Base-by-base conservation (phyloP, 2,113 vertebrate species). In the Eubucco bourcierii region DNA sequence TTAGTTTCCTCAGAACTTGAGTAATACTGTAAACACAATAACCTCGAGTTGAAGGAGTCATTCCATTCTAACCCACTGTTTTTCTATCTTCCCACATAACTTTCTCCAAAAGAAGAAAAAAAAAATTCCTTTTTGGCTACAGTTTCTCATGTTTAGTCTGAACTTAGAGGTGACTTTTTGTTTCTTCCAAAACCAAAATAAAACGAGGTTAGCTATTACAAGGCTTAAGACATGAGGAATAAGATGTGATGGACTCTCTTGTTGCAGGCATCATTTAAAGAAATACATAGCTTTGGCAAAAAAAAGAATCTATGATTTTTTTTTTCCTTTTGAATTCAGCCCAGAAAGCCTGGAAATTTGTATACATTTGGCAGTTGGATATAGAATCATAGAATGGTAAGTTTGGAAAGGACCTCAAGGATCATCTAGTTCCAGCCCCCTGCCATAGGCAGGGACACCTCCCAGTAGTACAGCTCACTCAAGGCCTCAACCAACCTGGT, bases 141-240 rank as follows among this genome's bases (percentile, higher is more conserved):
- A 58, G 23, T 92, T 94, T 87, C 65, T 89, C 29, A 7, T 87
- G 52, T 90, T 96, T 91, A 91, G 44, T 88, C 76, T 94, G 94
- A 92, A 72, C 7, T 80, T 65, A 58, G 58, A 80, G 47, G 44
- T 60, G 61, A 47, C 6, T 87, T 73, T 19, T 19, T 86, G 17
- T 76, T 90, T 52, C 50, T 29, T 84, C 66, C 27, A 58, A 60
- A 71, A 21, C 13, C 68, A 17, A 24, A 83, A 41, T 33, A 50
- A 71, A 85, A 39, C 53, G 37, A 58, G 24, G 3, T 75, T 78
- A 64, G 15, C 47, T 75, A 34, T n/a, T 46, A 5, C 8, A 24
- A 80, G 29, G 23, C 61, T 84, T 80, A 33, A 84, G 46, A 41
- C 5, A 11, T 2, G 12, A 88, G 33, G 60, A 64, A 55, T 63